A percentile compares a stretch with the other conserved stretches of the same genome.
Evolutionary conservation across 2,113 vertebrate species (phyloP).

Genomic region (Pundamilia nyererei): DNA sequence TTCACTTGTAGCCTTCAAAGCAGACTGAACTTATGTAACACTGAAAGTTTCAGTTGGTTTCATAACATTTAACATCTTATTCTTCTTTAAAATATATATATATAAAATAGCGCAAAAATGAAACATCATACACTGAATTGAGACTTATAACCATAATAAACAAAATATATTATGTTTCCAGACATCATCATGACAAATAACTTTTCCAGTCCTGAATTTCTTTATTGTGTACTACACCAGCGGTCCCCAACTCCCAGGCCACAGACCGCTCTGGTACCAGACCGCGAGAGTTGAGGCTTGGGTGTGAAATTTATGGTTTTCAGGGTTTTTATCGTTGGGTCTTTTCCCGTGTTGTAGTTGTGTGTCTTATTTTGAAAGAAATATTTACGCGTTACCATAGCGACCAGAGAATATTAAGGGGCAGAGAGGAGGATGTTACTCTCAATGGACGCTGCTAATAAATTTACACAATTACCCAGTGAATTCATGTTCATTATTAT

Average conservation of each 20-base stretch:
- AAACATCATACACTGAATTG: background rate
- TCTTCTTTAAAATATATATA: background rate
- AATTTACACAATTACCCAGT: rapidly evolving
- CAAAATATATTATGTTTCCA: background rate
- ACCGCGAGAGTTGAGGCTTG: rapidly evolving
- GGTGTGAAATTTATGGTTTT: background rate
- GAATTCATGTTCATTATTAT: background rate
- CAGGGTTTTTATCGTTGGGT: background rate
- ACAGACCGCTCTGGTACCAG: background rate
- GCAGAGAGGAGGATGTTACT: background rate
- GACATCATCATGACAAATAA: background rate
- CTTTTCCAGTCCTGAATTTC: background rate
- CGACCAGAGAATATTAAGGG: background rate
- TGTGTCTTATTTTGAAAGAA: background rate
- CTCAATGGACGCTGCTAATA: background rate
- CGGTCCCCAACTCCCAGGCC: rapidly evolving
- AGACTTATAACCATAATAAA: background rate
- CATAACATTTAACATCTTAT: background rate
- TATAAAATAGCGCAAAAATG: background rate
- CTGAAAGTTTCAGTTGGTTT: background rate
- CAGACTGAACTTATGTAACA: background rate
- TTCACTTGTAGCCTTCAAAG: background rate
- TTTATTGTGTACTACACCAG: background rate
- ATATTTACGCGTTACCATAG: rapidly evolving
- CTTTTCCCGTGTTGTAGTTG: background rate